Conservation (phyloP, 2,113 vertebrate genomes). For the Dinomys branickii region DNA sequence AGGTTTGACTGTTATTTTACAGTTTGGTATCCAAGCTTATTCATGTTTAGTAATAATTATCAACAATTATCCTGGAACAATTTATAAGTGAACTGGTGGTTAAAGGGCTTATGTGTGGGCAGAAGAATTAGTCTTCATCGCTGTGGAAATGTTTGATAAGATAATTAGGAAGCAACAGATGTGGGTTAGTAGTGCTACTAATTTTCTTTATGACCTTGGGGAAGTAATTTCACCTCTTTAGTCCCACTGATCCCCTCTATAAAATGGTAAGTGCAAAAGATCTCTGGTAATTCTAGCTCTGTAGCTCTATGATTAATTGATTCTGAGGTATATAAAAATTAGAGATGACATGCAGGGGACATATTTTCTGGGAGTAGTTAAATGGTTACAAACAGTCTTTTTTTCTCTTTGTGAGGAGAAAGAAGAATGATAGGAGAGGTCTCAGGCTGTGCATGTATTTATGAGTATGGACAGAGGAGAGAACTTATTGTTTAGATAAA, state of each 20-base stretch:
- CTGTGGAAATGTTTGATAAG: conserved; percentile 24
- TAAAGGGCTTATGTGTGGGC: conserved; percentile 52
- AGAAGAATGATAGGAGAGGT: not conserved
- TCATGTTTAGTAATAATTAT: conserved; percentile 62
- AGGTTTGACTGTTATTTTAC: conserved; percentile 32
- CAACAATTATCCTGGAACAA: conserved; percentile 58
- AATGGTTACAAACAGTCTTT: not conserved
- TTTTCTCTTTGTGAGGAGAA: not conserved
- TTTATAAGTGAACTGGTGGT: conserved; percentile 52
- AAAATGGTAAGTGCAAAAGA: not conserved
- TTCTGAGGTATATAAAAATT: conserved; percentile 54
- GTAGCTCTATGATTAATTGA: conserved; percentile 1
- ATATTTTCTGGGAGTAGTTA: not conserved
- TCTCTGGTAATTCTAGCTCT: conserved; percentile 28
- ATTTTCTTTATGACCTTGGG: conserved; percentile 19
- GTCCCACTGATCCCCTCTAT: not conserved
- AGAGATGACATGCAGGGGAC: not conserved
- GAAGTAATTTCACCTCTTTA: conserved; percentile 19
- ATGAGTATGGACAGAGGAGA: not conserved
- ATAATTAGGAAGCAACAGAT: conserved; percentile 36
- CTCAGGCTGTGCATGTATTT: not conserved
- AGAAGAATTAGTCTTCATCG: conserved; percentile 53
- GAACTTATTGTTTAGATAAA: not conserved
- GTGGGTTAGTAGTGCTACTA: not conserved
- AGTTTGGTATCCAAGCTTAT: conserved; percentile 35